Evolutionary conservation across 2,888 invertebrate species (phyloP).

Genomic region (Sthenelais limicola): DNA sequence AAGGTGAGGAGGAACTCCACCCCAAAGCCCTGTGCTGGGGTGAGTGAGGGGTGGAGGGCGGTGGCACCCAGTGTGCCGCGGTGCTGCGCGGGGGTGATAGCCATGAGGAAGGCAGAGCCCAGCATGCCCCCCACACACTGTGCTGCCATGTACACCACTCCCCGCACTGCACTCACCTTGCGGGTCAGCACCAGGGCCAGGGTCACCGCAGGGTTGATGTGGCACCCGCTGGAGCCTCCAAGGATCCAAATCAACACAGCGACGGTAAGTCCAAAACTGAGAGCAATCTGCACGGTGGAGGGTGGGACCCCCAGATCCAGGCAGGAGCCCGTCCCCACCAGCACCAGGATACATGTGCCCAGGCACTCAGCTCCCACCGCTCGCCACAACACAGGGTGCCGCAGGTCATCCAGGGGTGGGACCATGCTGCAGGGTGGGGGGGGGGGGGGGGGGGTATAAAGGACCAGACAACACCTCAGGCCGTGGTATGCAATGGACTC

Average conservation of each 20-base stretch:
- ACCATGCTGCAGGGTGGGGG: slow-evolving; percentile 46
- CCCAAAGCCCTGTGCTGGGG: slow-evolving; percentile 49
- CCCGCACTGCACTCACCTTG: slow-evolving; percentile 82
- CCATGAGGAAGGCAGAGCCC: slow-evolving; percentile 63
- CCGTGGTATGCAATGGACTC: too few species aligned
- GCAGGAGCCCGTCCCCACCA: slow-evolving; percentile 79
- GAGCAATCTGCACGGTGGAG: slow-evolving; percentile 80
- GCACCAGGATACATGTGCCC: slow-evolving; percentile 87
- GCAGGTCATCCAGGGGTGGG: slow-evolving; percentile 48
- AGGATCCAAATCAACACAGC: slow-evolving; percentile 86
- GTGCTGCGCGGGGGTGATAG: slow-evolving; percentile 39
- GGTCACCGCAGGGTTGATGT: slow-evolving; percentile 92
- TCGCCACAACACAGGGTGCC: slow-evolving; percentile 77
- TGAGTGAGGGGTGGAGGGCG: slow-evolving; percentile 1
- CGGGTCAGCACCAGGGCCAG: slow-evolving; percentile 83
- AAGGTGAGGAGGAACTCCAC: slow-evolving; percentile 57
- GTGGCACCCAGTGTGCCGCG: slow-evolving; percentile 34
- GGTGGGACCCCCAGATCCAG: background rate
- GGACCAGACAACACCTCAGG: too few species aligned
- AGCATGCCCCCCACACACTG: slow-evolving; percentile 85
- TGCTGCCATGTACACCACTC: slow-evolving; percentile 83
- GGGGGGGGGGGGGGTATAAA: too few species aligned
- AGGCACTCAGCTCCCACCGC: slow-evolving; percentile 87
- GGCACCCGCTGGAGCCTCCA: slow-evolving; percentile 89
- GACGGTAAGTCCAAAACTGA: slow-evolving; percentile 89